Evolutionary conservation across 2,797 vertebrate species (phyloP).

Genomic region (Mergus octosetaceus): DNA sequence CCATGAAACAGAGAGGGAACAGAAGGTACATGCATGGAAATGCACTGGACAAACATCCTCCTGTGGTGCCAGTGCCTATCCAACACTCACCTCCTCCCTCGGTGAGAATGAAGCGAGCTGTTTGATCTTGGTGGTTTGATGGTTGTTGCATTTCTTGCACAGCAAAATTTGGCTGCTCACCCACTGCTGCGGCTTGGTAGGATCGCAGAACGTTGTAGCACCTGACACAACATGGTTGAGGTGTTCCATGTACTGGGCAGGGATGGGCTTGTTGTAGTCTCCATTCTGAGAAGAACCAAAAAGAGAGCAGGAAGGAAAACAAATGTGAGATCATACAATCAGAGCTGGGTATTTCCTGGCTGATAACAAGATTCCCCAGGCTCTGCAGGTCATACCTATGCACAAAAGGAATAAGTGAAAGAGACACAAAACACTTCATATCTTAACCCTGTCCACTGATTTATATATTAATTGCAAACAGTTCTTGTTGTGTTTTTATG

Average conservation of each 20-base stretch:
- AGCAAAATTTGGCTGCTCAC: constrained; percentile 95
- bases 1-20: background rate
- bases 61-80: background rate
- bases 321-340: background rate
- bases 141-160: constrained; percentile 92
- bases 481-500: background rate
- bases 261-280: constrained; percentile 98
- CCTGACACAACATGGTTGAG: constrained; percentile 93
- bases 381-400: background rate
- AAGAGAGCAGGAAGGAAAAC: background rate
- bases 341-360: background rate
- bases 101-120: constrained; percentile 93
- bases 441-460: background rate
- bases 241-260: constrained; percentile 95
- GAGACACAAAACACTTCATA: background rate
- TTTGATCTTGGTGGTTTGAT: constrained; percentile 93
- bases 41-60: background rate
- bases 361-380: background rate
- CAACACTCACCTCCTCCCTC: constrained; percentile 86
- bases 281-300: constrained; percentile 85
- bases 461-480: background rate
- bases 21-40: background rate
- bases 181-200: constrained; percentile 86
- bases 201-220: constrained; percentile 69
- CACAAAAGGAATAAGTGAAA: background rate